A percentile compares a stretch with the other conserved stretches of the same genome.
These are phyloP conservation scores for Anastrepha obliqua DNA, from an alignment of 1,140 invertebrate genomes.

Conservation along the genomic window DNA sequence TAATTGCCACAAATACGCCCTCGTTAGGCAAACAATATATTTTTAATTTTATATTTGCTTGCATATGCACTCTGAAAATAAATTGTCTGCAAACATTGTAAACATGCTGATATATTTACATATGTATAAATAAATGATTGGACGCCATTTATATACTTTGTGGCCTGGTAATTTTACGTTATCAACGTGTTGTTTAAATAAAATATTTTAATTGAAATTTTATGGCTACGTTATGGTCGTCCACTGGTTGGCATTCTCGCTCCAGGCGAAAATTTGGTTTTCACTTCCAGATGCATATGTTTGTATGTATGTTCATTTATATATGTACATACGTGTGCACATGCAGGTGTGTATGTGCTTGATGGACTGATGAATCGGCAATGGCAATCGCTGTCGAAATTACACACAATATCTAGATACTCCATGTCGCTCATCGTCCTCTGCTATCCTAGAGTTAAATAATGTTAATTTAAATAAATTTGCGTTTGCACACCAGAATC, in stretches of 20 bases:
- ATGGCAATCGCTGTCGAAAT: neutral
- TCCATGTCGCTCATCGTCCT: neutral
- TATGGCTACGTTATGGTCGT: conserved; percentile 59
- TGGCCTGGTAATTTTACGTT: neutral
- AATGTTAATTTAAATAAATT: neutral
- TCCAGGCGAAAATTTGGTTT: neutral
- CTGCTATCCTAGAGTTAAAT: neutral
- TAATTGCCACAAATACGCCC: too few species aligned
- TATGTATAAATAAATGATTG: neutral
- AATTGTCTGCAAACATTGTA: neutral
- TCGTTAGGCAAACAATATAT: too few species aligned
- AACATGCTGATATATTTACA: neutral
- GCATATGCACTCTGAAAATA: too few species aligned
- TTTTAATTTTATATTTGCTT: too few species aligned
- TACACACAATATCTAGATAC: neutral
- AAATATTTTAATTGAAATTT: conserved; percentile 69
- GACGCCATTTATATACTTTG: too few species aligned
- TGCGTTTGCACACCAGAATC: too few species aligned
- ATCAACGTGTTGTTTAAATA: conserved; percentile 24
- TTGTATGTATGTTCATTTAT: too few species aligned
- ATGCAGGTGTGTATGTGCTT: neutral
- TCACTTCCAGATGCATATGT: neutral
- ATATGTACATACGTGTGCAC: too few species aligned
- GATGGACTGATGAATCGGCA: neutral
- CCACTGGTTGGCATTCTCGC: neutral